Evolutionary conservation across 2,797 vertebrate species (phyloP), one percentile per base, ranked within the genome.

Genomic region (Hemibagrus guttatus): DNA sequence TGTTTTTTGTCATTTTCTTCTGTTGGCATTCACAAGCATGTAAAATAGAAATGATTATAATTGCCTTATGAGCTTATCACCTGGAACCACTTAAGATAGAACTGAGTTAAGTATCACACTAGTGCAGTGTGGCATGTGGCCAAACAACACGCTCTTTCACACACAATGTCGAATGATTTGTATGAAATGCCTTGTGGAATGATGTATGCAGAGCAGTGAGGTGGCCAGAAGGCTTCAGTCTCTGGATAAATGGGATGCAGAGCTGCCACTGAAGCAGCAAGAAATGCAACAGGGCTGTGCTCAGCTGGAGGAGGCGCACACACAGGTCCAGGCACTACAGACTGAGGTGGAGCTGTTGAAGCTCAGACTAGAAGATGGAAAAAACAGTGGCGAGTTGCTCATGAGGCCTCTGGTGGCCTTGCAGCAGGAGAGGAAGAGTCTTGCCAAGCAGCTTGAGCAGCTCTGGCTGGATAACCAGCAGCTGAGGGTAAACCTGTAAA

Each of bases 391-490:
- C 0, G 91, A 93, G 63, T 81, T 93, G 78, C 87, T 96, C 64
- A 93, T 90, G 31, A 90, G 93, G 78, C 95, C 97, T 88, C 89
- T 95, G 0, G 91, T 94, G 12, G 90, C 88, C 2, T 92, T 94
- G 87, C 93, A 94, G 71, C 89, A 91, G 1, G 95, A 97, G 79
- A 96, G 95, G 81, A 92, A 88, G 58, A 93, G 94, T 87, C 94
- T 97, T 61, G 88, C 90, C 81, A 94, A 95, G 84, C 95, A 96
- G 90, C 92, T 94, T 2, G 92, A 96, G 88, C 93, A 96, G 83
- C 91, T 97, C 49, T 93, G 90, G 94, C 97, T 97, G 26, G 81
- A 88, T 13, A 89, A 89, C 80, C 88, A 94, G 88, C 92, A 95
- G 80, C 85, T 95, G 28, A 93, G 94, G 94, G 96, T 96, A 56